Evolutionary conservation across 2,797 vertebrate genomes (phyloP).

Genomic region (Parauchenoglanis punctatus): DNA sequence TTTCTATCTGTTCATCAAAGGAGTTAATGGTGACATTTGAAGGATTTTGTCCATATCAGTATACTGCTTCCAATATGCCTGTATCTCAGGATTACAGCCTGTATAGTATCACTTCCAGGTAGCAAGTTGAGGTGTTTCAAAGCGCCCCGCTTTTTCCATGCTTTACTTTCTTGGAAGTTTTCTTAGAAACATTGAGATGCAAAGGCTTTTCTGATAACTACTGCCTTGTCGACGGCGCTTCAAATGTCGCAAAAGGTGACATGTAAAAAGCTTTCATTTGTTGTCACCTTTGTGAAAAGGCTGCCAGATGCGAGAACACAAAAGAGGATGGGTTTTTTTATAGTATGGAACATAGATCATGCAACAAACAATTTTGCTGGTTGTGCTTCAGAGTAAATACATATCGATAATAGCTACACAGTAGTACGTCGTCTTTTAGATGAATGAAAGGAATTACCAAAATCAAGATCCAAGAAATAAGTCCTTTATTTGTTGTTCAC

Average conservation of each 20-base stretch:
- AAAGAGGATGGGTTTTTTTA: neutral
- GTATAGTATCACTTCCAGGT: neutral
- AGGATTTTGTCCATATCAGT: constrained; percentile 10
- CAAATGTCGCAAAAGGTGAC: neutral
- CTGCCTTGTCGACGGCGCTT: neutral
- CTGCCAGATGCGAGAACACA: neutral
- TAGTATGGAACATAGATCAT: neutral
- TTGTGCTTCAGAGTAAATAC: neutral
- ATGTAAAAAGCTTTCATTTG: constrained; percentile 27
- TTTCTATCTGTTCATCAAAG: constrained; percentile 35
- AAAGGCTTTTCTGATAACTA: neutral
- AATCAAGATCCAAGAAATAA: neutral
- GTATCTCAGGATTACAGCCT: constrained; percentile 13
- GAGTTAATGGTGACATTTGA: constrained; percentile 32
- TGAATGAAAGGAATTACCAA: neutral
- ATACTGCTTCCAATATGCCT: neutral
- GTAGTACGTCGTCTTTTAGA: neutral
- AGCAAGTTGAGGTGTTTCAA: neutral
- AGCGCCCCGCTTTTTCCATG: neutral
- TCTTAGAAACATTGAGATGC: neutral
- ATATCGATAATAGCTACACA: neutral
- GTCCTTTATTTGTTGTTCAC: neutral
- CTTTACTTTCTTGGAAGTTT: neutral
- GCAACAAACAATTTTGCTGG: neutral
- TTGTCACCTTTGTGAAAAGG: constrained; percentile 1